Percentiles rank a stretch among this genome's conserved stretches.
phyloP scores from a whole-genome alignment of 1,140 invertebrate species.

The Acyrthosiphon pisum region DNA sequence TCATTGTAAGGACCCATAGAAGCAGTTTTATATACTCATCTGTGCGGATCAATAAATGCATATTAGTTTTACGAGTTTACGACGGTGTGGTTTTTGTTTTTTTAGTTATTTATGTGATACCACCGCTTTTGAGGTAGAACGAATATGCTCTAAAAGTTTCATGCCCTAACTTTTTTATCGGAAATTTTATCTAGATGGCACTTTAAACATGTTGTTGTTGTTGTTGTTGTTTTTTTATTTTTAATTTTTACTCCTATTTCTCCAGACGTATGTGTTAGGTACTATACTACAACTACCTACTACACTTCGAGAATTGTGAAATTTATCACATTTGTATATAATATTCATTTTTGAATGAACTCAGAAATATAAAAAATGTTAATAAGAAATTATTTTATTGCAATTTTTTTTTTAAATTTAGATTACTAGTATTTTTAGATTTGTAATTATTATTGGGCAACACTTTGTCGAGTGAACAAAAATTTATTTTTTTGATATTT shows the following conservation, averaged over 20 bases:
- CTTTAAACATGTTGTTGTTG: background rate
- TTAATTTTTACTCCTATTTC: background rate
- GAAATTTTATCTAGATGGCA: background rate
- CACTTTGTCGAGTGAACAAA: background rate
- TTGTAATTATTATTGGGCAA: background rate
- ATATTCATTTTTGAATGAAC: too few relatives aligned
- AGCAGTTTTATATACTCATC: background rate
- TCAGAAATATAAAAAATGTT: background rate
- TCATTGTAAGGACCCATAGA: background rate
- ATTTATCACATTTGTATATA: background rate
- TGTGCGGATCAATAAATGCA: background rate
- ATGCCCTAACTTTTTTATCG: background rate
- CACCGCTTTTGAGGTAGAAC: background rate
- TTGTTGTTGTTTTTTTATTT: background rate
- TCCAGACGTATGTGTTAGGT: too few relatives aligned
- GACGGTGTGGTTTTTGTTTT: background rate
- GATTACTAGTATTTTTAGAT: background rate
- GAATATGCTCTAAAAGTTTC: background rate
- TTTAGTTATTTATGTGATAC: background rate
- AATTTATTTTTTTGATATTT: background rate
- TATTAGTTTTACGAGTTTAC: background rate
- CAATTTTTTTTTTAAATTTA: background rate
- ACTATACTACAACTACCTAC: too few relatives aligned
- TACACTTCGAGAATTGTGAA: background rate
- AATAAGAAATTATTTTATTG: background rate